Base-by-base conservation (phyloP, 1,140 invertebrate species). In the Choristoneura fumiferana region DNA sequence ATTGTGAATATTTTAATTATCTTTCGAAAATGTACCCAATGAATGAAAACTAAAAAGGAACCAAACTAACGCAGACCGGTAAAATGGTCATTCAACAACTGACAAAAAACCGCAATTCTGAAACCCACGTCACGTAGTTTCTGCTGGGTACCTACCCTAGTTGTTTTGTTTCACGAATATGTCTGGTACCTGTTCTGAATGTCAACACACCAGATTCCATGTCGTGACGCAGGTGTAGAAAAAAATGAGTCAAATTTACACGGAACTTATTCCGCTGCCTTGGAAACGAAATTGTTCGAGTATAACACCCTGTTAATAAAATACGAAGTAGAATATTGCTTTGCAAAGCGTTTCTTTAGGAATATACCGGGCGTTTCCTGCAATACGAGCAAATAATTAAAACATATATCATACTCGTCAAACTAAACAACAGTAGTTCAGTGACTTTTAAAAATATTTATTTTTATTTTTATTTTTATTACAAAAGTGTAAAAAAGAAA, bases 191-290 rank as follows among this genome's bases (percentile, higher is more conserved):
- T 59, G 56, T 63, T 63, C 22, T 34, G 36, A 62, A 58, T 63
- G 58, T 36, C 55, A 34, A 38, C 52, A 35, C 34, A 37, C 36
- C 29, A 13, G 57, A 17, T 49, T 29, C 22, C 45, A 34, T 33
- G 40, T 54, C 36, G 15, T 18, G 54, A 49, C 59, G 37, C 69
- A 73, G 71, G 67, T 70, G 70, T 45, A 12, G 33, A 13, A 6
- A n/a, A n/a, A 36, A 65, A 60, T 33, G 55, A 49, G 36, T 45
- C 49, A 62, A 67, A 57, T 73, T 73, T 67, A 65, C 69, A 70
- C 63, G 58, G 22, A 8, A 14, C 33, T 64, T 62, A 65, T 67
- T 64, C 60, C 36, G 62, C 52, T 39, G 4, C 38, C n/a, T n/a
- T n/a, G n/a, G n/a, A n/a, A n/a, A 17, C 40, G 54, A 63, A 63